Percentiles rank a stretch among this genome's conserved stretches.
Evolutionary conservation across 2,888 invertebrate genomes (phyloP).

Genomic region (Nipponacmea schrenckii): DNA sequence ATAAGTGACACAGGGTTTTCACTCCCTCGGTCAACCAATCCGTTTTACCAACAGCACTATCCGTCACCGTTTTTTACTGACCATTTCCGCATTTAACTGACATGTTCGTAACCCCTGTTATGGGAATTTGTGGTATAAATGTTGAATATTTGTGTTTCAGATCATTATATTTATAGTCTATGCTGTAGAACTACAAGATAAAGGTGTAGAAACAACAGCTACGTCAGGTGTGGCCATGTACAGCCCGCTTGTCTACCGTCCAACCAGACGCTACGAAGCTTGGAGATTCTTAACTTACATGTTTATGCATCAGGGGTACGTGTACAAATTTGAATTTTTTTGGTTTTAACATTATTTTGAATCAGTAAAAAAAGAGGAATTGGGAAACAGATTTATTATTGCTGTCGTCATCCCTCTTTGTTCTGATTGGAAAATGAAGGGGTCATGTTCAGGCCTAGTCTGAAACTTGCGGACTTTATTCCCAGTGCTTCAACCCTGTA

Average conservation of each 20-base stretch:
- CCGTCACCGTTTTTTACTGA: no score
- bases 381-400: background rate
- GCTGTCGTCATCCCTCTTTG: conserved; percentile 5
- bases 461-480: no score
- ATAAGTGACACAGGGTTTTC: no score
- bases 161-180: conserved; percentile 72
- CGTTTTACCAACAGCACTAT: no score
- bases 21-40: no score
- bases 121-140: no score
- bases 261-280: conserved; percentile 83
- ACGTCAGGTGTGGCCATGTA: conserved; percentile 82
- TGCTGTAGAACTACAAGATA: conserved; percentile 66
- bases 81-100: no score
- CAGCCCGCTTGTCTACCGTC: conserved; percentile 87
- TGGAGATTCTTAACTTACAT: conserved; percentile 96
- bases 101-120: no score
- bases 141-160: conserved; percentile 53
- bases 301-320: conserved; percentile 89
- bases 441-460: no score
- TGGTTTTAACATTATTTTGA: no score
- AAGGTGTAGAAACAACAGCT: conserved; percentile 61
- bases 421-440: no score
- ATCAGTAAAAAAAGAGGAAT: background rate
- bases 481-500: conserved; percentile 1
- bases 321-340: background rate